Conservation (phyloP, 2,113 vertebrate species). For the Haemorhous mexicanus region DNA sequence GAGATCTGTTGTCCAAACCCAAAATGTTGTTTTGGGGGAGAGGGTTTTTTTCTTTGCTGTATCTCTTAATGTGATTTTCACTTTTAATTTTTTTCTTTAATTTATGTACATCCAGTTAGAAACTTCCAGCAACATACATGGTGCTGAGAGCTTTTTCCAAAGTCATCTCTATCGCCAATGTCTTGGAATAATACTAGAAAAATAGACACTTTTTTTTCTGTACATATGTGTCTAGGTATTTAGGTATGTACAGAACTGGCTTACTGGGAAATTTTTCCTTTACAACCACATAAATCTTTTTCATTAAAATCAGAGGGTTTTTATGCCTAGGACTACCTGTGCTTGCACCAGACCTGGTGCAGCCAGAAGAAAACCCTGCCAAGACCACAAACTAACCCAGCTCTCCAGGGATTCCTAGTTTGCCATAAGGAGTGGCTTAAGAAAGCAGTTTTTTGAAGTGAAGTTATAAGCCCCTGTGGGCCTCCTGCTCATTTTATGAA, state of each 20-base stretch:
- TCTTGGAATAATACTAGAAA: background rate
- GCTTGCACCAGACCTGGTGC: constrained; percentile 46
- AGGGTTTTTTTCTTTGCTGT: background rate
- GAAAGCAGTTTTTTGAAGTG: constrained; percentile 56
- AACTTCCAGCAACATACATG: background rate
- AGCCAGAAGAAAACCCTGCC: constrained; percentile 45
- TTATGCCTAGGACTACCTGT: constrained; percentile 62
- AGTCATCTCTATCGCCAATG: constrained; percentile 3
- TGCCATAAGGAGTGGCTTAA: constrained; percentile 56
- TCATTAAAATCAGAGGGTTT: constrained; percentile 56
- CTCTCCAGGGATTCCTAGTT: constrained; percentile 25
- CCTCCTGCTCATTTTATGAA: constrained; percentile 46
- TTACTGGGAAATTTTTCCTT: constrained; percentile 34
- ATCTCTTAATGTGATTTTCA: background rate
- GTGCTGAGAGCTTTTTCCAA: background rate
- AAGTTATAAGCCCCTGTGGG: constrained; percentile 22
- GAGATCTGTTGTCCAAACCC: background rate
- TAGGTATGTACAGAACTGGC: background rate
- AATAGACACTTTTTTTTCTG: background rate
- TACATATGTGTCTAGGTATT: background rate
- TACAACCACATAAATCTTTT: constrained; percentile 58
- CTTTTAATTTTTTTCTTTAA: background rate
- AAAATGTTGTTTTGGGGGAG: background rate
- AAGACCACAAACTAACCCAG: constrained; percentile 57
- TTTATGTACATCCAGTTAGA: background rate